Conservation (phyloP, 2,113 vertebrate genomes). For the Psammodynastes pulverulentus region DNA sequence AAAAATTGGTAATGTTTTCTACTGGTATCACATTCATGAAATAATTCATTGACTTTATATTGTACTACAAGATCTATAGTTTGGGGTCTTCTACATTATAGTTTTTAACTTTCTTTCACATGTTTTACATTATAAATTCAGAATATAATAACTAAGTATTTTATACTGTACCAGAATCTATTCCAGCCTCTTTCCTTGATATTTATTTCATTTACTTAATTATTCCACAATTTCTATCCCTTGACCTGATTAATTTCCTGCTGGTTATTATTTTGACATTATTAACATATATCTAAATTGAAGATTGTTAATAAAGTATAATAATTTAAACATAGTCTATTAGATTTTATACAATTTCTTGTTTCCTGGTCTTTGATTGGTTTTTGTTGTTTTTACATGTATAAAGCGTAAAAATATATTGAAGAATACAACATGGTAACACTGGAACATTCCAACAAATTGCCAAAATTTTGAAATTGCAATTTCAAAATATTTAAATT, state of each 20-base stretch:
- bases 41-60: background rate
- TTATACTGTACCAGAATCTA: background rate
- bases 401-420: background rate
- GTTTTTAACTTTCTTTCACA: background rate
- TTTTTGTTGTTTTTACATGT: background rate
- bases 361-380: background rate
- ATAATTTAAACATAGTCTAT: fast-evolving
- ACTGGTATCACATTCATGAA: conserved; percentile 22
- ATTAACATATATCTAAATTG: background rate
- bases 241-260: background rate
- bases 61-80: background rate
- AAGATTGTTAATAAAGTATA: background rate
- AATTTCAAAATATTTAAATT: too few relatives aligned
- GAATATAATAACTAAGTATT: background rate
- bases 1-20: background rate
- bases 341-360: background rate
- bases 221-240: background rate
- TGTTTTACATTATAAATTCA: background rate
- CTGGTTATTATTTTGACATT: background rate
- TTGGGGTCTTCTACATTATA: background rate
- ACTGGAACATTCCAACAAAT: background rate
- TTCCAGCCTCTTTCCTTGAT: background rate
- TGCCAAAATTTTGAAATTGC: background rate
- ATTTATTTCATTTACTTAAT: background rate
- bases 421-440: background rate